Evolutionary conservation across 1,140 invertebrate species (phyloP), one percentile per base, ranked within the genome.

Genomic region (Catajapyx aquilonaris): DNA sequence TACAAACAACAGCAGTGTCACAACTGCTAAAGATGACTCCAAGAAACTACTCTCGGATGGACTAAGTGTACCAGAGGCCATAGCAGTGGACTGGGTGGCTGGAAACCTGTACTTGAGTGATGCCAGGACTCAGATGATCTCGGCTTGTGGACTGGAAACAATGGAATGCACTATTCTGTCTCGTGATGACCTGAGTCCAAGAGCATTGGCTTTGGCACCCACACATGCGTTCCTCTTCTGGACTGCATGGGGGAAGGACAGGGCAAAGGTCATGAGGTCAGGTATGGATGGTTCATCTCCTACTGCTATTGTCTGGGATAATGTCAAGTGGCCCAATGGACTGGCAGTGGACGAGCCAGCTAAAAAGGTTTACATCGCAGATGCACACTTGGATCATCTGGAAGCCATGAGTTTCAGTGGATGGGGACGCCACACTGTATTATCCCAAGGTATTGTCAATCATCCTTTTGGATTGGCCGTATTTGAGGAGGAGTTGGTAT

Each of bases 401-500:
- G 62, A 65, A 41, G 59, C 57, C 37, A 56, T 60, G 23, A 50
- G 60, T 34, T 55, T 66, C 34, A 54, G 66, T 47, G 68, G 67
- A 7, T 48, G 47, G 9, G 59, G 64, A 48, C 51, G 66, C n/a
- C n/a, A n/a, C n/a, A n/a, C n/a, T n/a, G n/a, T n/a, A n/a, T n/a
- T n/a, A n/a, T n/a, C n/a, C n/a, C n/a, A n/a, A n/a, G n/a, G n/a
- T n/a, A n/a, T n/a, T n/a, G n/a, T n/a, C n/a, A n/a, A n/a, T n/a
- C 64, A 66, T 48, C 65, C 65, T 0, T 63, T 65, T 44, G 56
- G 59, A 1, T 41, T 71, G 20, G 54, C 59, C 2, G 57, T 71
- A 15, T 70, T 70, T 50, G 69, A 68, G 41, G 63, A 70, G 40
- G 44, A 44, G 9, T 41, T 71, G 16, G 69, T 62, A 42, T 70